Base-by-base conservation (phyloP, 2,797 vertebrate species). In the Lagocephalus sceleratus region DNA sequence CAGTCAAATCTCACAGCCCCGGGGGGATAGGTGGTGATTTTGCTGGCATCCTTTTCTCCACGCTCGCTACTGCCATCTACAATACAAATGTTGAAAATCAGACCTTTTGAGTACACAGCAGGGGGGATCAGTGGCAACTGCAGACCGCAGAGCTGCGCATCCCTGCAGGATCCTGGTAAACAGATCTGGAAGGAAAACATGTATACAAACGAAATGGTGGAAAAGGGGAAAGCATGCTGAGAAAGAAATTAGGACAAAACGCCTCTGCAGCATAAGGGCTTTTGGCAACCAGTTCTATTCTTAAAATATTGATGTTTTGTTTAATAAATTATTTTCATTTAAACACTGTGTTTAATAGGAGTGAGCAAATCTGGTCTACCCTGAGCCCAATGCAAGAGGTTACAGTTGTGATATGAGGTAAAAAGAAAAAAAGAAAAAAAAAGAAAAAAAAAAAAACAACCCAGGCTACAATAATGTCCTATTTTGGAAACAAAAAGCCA, bases 1-100 rank as follows among this genome's bases (percentile, higher is more conserved):
- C 93, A 94, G 85, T 99, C 96, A 73, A 99, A 98, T 26, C 92
- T 90, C 50, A 99, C 95, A 1, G 94, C 90, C n/a, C 97, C 97
- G 0, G 97, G 97, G 15, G 97, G 97, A 52, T 99, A 99, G 0
- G 97, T 99, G 67, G 97, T 96, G 76, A 98, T 98, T 92, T 99
- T 99, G 86, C 97, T 99, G 70, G 97, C 93, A 78, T 99, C 97
- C 60, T 99, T 99, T 73, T 99, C 97, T 46, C 95, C 96, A 35
- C 95, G 94, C 76, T 99, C 97, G 73, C 94, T 94, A 89, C 94
- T 97, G 68, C 93, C 95, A 58, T 99, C 97, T 99, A 83, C 38
- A 59, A 84, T 49, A 44, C 47, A 85, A 73, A 81, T 44, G 59
- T 22, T 48, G 5, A 6, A 66, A 55, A 64, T 76, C 44, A 80